A percentile compares a stretch with the other conserved stretches of the same genome.
phyloP scores from a whole-genome alignment of 2,797 vertebrate species.

The Leuciscus waleckii region DNA sequence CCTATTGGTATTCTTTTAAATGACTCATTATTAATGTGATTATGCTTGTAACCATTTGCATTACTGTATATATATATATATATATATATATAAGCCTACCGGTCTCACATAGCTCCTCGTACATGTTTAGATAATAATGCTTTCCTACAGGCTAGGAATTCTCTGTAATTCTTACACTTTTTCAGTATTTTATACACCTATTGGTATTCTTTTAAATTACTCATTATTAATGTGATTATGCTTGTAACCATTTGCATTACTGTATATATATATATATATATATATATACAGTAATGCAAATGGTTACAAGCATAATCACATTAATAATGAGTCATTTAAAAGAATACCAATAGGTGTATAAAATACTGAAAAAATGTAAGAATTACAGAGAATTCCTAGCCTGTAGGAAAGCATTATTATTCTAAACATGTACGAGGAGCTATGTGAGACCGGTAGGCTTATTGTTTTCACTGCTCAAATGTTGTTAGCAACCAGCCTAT shows the following conservation, averaged over 20 bases:
- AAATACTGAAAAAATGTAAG: background rate
- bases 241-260: background rate
- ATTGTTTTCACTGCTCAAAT: conserved; percentile 7
- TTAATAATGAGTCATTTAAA: background rate
- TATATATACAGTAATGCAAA: background rate
- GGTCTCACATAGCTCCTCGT: background rate
- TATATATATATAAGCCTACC: background rate
- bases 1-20: background rate
- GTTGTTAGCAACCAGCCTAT: conserved; percentile 53
- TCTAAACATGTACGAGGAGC: background rate
- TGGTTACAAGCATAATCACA: background rate
- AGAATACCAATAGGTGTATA: background rate
- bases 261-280: background rate
- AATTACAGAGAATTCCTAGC: background rate
- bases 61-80: background rate
- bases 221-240: background rate
- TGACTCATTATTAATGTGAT: background rate
- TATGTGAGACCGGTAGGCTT: background rate
- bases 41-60: background rate
- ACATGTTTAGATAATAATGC: background rate
- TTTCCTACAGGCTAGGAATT: background rate
- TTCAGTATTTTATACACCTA: background rate
- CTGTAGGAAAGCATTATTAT: background rate
- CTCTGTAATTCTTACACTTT: background rate
- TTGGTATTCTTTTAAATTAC: background rate